Conservation (phyloP, 1,140 invertebrate species). For the Vollenhovia emeryi region DNA sequence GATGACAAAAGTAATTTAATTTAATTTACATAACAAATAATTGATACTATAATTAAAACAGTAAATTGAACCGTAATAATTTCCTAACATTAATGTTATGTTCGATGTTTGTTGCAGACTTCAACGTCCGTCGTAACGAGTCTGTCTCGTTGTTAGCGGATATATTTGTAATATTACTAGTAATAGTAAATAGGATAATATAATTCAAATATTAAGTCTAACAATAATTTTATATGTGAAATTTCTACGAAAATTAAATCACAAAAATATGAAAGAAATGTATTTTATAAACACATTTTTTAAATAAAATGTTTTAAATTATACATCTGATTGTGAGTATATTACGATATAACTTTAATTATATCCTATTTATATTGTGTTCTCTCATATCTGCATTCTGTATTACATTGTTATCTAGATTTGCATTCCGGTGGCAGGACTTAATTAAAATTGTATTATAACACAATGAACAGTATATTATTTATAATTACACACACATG, state of each 20-base stretch:
- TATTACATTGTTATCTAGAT: too few species aligned
- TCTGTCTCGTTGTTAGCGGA: neutral
- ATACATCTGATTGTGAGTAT: too few species aligned
- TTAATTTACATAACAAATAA: neutral
- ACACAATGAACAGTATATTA: too few species aligned
- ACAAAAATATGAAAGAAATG: neutral
- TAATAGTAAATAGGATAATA: slow-evolving; percentile 5
- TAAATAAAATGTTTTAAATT: too few species aligned
- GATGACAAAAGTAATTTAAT: slow-evolving; percentile 87
- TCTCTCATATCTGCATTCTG: too few species aligned
- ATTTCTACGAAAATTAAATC: neutral
- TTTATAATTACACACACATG: too few species aligned
- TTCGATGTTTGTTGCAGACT: slow-evolving; percentile 37
- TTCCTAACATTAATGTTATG: neutral
- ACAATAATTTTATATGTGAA: neutral
- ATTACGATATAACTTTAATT: too few species aligned
- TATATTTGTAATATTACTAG: neutral
- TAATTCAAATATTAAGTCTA: neutral
- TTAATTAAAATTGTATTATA: too few species aligned
- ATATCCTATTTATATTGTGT: too few species aligned
- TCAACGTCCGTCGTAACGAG: neutral
- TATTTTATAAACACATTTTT: neutral
- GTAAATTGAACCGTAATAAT: neutral
- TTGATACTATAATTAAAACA: neutral
- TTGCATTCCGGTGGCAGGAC: too few species aligned